Evolutionary conservation across 1,140 invertebrate species (phyloP).

Genomic region (Meteorus sp.): DNA sequence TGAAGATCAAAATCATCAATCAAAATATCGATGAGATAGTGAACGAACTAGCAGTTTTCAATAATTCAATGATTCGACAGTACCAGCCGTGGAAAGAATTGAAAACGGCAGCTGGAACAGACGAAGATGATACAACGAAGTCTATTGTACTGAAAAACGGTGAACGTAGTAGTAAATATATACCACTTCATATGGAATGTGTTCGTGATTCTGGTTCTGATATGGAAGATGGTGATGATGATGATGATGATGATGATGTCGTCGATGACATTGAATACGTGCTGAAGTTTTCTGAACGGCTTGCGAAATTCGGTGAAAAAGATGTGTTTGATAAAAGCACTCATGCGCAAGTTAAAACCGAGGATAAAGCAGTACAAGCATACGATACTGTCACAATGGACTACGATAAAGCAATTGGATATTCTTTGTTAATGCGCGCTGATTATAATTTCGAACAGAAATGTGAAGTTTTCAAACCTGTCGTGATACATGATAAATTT

Average conservation of each 20-base stretch:
- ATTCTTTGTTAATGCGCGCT: conserved; percentile 38
- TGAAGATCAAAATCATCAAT: conserved; percentile 19
- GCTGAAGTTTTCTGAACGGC: conserved; percentile 4
- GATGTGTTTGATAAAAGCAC: conserved; percentile 28
- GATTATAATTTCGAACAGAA: conserved; percentile 27
- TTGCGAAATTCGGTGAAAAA: conserved; percentile 25
- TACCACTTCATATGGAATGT: conserved; percentile 50
- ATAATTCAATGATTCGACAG: conserved; percentile 14
- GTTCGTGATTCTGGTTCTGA: conserved; percentile 45
- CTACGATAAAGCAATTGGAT: conserved; percentile 48
- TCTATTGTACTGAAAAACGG: conserved; percentile 11
- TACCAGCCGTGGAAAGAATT: conserved; percentile 20
- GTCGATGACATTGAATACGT: conserved; percentile 10
- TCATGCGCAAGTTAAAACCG: conserved; percentile 14
- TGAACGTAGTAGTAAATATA: conserved; percentile 15
- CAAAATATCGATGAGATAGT: conserved; percentile 12
- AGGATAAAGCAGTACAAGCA: conserved; percentile 40
- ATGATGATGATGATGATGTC: conserved; percentile 22
- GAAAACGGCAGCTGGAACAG: too few species aligned
- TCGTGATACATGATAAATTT: conserved; percentile 28
- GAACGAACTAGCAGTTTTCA: conserved; percentile 12
- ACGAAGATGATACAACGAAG: neutral
- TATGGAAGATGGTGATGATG: conserved; percentile 25
- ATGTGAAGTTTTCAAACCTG: conserved; percentile 20
- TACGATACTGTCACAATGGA: conserved; percentile 38